Conservation (phyloP, 2,113 vertebrate genomes). For the Corydoras maculifer region DNA sequence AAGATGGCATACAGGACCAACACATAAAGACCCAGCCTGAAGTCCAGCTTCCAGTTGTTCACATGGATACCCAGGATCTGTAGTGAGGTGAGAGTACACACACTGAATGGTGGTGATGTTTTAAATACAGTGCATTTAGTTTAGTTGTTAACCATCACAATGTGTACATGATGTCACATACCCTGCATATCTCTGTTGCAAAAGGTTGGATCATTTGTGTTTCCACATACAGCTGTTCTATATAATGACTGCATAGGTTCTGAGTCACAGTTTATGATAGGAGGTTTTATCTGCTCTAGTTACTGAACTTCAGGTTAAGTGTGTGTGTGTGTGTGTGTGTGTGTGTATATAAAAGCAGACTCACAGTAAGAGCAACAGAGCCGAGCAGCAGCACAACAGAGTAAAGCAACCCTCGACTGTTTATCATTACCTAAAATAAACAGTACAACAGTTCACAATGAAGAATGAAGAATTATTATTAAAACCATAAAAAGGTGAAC, state of each 20-base stretch:
- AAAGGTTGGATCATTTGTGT: no score
- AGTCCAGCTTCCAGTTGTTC: conserved; percentile 90
- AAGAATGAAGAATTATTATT: background rate
- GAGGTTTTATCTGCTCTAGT: no score
- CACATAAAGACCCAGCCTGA: conserved; percentile 83
- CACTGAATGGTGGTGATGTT: background rate
- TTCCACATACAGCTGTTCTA: no score
- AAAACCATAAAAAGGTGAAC: no score
- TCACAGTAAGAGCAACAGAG: conserved; percentile 91
- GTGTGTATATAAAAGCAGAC: conserved; percentile 44
- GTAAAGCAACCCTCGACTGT: conserved; percentile 89
- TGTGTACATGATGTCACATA: no score
- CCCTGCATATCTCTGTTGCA: no score
- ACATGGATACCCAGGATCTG: conserved; percentile 88
- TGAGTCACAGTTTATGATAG: no score
- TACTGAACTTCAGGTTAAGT: background rate
- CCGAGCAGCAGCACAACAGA: conserved; percentile 88
- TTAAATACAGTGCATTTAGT: no score
- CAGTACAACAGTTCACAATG: background rate
- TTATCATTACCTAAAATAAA: conserved; percentile 80
- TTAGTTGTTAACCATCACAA: no score
- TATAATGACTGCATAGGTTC: no score
- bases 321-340: background rate
- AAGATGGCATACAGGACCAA: conserved; percentile 85
- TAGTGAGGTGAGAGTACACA: background rate